Evolutionary conservation across 2,113 vertebrate genomes (phyloP), one percentile per base, ranked within the genome.

Genomic region (Lates calcarifer): DNA sequence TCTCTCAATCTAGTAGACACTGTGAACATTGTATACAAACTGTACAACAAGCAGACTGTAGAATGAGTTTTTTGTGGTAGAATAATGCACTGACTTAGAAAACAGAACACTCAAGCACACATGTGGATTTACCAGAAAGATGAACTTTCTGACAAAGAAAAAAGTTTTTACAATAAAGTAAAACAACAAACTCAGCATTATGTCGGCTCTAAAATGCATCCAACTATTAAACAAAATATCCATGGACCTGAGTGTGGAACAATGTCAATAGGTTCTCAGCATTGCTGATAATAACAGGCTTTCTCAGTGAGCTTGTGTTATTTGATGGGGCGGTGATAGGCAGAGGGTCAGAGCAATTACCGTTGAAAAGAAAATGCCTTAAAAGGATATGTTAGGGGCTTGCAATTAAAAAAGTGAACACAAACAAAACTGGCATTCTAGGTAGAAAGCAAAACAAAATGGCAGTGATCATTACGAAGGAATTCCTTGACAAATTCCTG

Each of bases 261-360:
- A 67, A 74, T 70, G 57, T 79, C 24, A 33, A 61, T 39, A 53
- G 33, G 70, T 66, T 83, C 66, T 76, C 78, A 81, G 69, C 22
- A 1, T 12, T 63, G 63, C 71, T 82, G 61, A 66, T 85, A 70
- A 55, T 71, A 84, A 70, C 68, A 69, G 33, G 11, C 37, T 66
- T 82, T 69, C 55, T 55, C 35, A 53, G 24, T 74, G 41, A 65
- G 29, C 51, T 57, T 41, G 26, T 83, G 80, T 82, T 90, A 82
- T 90, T 90, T 82, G 92, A 90, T 92, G 88, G 83, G 71, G 41
- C 43, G 37, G 74, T 67, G 88, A 93, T 89, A 91, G 77, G 78
- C 81, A 43, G 49, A 79, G 80, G 74, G 66, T 76, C 82, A 70
- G 76, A 79, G 86, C 77, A 78, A 83, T 89, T 88, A 87, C 57